Percentiles rank a stretch among this genome's conserved stretches.
These are phyloP conservation scores for Micoletzkya japonica DNA, from an alignment of 2,888 invertebrate genomes.

Conservation along the genomic window DNA sequence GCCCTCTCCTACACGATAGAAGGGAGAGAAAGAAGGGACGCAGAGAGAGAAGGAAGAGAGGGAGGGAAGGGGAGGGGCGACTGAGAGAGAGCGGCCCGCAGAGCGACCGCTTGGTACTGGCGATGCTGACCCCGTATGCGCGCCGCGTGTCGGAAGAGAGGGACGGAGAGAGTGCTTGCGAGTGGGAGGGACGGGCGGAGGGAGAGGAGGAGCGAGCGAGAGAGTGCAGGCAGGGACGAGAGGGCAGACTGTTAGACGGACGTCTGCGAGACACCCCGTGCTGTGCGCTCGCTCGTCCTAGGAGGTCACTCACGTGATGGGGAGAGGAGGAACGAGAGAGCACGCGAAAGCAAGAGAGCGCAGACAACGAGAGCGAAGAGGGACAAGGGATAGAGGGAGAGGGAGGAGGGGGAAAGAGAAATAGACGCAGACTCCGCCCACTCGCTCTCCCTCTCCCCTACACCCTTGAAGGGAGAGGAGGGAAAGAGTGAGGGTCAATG, in stretches of 20 bases:
- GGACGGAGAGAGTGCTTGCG: constrained; percentile 21
- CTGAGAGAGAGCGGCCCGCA: constrained; percentile 1
- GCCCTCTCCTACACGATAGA: not conserved
- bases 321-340: no score
- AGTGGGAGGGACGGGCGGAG: constrained; percentile 26
- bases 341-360: no score
- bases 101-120: constrained; percentile 27
- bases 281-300: constrained; percentile 15
- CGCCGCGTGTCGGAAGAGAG: constrained; percentile 7
- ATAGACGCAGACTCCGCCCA: constrained; percentile 3
- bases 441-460: not conserved
- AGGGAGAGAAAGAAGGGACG: constrained; percentile 13
- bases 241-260: not conserved
- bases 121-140: constrained; percentile 28
- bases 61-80: constrained; percentile 1
- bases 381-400: no score
- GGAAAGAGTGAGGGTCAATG: not conserved
- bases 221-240: not conserved
- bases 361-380: no score
- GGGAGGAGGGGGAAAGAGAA: not conserved
- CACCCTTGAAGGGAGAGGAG: not conserved
- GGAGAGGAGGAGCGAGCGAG: constrained; percentile 9
- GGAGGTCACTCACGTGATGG: constrained; percentile 28
- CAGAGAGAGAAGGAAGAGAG: not conserved
- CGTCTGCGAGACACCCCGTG: constrained; percentile 8